Evolutionary conservation across 2,797 vertebrate species (phyloP), one percentile per base, ranked within the genome.

Genomic region (Sandelia bainsii): DNA sequence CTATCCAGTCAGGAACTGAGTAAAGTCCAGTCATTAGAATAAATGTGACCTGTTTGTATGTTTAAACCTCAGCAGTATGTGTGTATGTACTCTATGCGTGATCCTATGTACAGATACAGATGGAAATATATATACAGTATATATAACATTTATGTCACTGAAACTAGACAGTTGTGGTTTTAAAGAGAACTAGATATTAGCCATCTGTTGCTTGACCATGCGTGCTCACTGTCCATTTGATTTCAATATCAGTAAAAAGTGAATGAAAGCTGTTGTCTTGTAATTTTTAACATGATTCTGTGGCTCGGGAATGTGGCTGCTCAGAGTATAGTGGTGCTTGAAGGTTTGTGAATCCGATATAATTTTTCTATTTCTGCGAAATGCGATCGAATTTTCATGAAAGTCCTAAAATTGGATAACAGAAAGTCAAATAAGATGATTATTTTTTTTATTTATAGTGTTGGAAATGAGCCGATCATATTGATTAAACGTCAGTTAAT

Each of bases 71-170:
- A 75, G 60, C 61, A 44, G 79, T 77, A 76, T 77, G 77, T 74
- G 86, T 88, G 85, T 91, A 58, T 84, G 86, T 90, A 81, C 87
- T 87, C 77, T 69, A 79, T 90, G 72, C 19, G 86, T 93, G 88
- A 88, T 89, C 90, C 73, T 88, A 87, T 94, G 91, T 93, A 93
- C 88, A 93, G 90, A 91, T 88, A 90, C 86, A 92, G 85, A 91
- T 91, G 86, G 88, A 87, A 85, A 82, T 92, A 92, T 92, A 91
- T 89, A 93, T 87, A 91, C 82, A 89, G 81, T 87, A 91, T 92
- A 91, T 84, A 85, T 87, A 90, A 74, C 46, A 48, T 85, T 80
- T 85, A 86, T 90, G 89, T 87, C 73, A 87, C 77, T 78, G 54
- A 84, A 83, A 89, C 86, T 72, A 86, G 79, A 89, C 77, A 54